phyloP scores from a whole-genome alignment of 2,797 vertebrate genomes.

The Sphaeramia orbicularis region DNA sequence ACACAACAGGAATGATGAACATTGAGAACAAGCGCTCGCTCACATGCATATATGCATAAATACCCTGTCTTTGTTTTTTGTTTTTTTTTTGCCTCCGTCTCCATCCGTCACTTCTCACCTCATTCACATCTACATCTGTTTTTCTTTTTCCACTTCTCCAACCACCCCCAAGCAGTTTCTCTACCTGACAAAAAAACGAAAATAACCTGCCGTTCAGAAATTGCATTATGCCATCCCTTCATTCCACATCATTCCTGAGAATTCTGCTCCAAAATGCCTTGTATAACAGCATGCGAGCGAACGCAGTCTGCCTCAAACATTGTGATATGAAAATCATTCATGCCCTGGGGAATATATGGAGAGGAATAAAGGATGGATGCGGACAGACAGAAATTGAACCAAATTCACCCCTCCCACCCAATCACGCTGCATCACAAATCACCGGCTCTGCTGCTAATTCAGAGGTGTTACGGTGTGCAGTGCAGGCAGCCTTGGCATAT shows the following conservation, averaged over 20 bases:
- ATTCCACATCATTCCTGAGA: conserved; percentile 20
- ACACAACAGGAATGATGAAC: conserved; percentile 62
- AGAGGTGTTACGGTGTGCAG: conserved; percentile 37
- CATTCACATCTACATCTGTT: conserved; percentile 13
- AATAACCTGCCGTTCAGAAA: conserved; percentile 42
- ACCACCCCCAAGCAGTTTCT: conserved; percentile 6
- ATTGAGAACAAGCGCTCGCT: conserved; percentile 23
- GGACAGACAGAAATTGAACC: conserved; percentile 66
- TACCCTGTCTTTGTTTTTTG: no score
- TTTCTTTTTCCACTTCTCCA: neutral
- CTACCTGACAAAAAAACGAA: conserved; percentile 4
- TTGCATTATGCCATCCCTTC: conserved; percentile 18
- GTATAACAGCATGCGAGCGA: conserved; percentile 26
- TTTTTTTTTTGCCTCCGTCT: no score
- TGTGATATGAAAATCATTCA: conserved; percentile 65
- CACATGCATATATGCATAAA: conserved; percentile 42
- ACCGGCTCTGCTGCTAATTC: conserved; percentile 67
- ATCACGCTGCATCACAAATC: conserved; percentile 76
- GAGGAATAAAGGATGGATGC: conserved; percentile 59
- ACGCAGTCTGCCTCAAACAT: conserved; percentile 39
- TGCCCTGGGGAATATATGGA: conserved; percentile 41
- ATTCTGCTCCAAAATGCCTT: conserved; percentile 33
- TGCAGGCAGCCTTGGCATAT: conserved; percentile 52
- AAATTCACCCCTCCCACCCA: conserved; percentile 68
- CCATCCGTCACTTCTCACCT: neutral